These are phyloP conservation scores for Myotis planiceps DNA, from an alignment of 2,797 vertebrate genomes.

Conservation along the genomic window DNA sequence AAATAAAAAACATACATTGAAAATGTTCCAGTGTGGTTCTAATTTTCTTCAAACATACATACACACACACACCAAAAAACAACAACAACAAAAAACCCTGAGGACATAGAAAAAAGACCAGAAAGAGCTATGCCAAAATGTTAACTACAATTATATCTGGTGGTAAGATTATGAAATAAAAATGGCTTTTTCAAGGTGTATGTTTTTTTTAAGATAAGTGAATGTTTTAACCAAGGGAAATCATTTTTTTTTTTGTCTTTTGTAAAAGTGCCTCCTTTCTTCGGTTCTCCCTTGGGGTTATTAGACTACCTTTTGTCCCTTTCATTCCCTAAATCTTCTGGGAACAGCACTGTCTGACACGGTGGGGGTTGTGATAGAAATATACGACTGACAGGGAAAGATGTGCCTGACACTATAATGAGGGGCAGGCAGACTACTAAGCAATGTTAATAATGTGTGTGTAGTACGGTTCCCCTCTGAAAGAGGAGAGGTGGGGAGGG, in stretches of 20 bases:
- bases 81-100: not conserved
- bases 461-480: not conserved
- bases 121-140: not conserved
- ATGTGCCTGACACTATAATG: not conserved
- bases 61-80: not conserved
- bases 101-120: not conserved
- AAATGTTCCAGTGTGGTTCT: not conserved
- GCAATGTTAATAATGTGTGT: not conserved
- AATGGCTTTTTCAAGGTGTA: not conserved
- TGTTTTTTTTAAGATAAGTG: not conserved
- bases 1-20: not conserved
- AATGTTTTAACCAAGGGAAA: not conserved
- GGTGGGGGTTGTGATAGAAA: not conserved
- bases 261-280: conserved; percentile 22
- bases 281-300: not conserved
- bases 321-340: not conserved
- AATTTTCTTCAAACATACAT: conserved; percentile 2
- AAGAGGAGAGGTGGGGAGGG: not conserved
- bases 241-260: not conserved
- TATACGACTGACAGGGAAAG: not conserved
- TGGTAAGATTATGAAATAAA: not conserved
- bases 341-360: not conserved
- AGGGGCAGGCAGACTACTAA: not conserved
- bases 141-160: not conserved
- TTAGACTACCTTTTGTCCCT: not conserved